Conservation (phyloP, 2,113 vertebrate genomes). For the Aix galericulata region DNA sequence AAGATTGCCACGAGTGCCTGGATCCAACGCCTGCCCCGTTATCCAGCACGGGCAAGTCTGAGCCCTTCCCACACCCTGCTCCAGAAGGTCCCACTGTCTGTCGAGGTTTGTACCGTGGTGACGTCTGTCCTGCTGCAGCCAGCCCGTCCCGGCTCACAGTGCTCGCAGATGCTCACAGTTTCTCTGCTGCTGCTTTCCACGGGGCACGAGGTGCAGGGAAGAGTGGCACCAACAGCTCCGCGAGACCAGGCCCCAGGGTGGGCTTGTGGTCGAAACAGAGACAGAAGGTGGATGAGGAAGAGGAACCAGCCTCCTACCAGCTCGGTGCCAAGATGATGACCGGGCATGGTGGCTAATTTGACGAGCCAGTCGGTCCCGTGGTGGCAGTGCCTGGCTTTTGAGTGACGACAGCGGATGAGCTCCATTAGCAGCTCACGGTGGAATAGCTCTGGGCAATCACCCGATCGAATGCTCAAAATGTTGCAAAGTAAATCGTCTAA, state of each 20-base stretch:
- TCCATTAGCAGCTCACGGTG: neutral
- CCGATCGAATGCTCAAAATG: constrained; percentile 16
- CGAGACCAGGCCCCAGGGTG: neutral
- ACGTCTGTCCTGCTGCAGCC: neutral
- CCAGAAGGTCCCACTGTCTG: too few relatives aligned
- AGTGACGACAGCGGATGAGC: constrained; percentile 41
- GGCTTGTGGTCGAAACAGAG: neutral
- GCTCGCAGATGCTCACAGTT: neutral
- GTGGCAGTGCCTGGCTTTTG: constrained; percentile 58
- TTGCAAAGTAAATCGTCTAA: constrained; percentile 63
- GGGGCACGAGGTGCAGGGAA: neutral
- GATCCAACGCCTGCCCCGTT: accelerated
- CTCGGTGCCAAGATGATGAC: neutral
- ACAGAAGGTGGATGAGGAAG: neutral
- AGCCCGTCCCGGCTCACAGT: neutral
- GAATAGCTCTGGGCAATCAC: constrained; percentile 55
- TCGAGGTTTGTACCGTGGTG: too few relatives aligned
- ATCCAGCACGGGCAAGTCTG: too few relatives aligned
- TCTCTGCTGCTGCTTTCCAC: neutral
- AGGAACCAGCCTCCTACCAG: neutral
- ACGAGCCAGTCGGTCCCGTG: constrained; percentile 45
- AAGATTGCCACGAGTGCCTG: neutral
- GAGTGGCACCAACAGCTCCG: accelerated
- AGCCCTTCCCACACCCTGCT: neutral
- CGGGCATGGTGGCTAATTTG: constrained; percentile 43